Percentiles rank a stretch among this genome's conserved stretches.
Conservation (phyloP, 2,113 vertebrate species). For the Apus apus region DNA sequence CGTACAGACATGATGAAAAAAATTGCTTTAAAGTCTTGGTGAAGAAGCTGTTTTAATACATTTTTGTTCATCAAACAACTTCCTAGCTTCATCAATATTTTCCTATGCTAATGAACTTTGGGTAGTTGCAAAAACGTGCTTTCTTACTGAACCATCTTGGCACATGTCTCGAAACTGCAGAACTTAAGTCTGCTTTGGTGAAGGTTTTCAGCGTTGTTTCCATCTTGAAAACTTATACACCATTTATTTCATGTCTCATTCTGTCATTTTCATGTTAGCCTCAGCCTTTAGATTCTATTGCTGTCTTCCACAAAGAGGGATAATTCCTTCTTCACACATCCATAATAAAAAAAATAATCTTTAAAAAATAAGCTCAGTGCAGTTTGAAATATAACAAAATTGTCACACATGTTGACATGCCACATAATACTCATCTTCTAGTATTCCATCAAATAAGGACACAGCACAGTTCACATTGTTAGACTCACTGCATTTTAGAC, state of each 20-base stretch:
- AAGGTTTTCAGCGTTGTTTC: neutral
- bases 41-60: neutral
- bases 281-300: neutral
- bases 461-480: neutral
- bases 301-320: neutral
- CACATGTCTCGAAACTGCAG: neutral
- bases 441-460: neutral
- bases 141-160: neutral
- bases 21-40: neutral
- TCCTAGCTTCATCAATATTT: neutral
- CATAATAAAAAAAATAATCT: neutral
- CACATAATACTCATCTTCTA: neutral
- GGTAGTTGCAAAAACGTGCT: neutral
- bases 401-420: neutral
- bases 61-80: neutral
- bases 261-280: neutral
- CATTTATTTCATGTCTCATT: neutral
- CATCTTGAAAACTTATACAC: neutral
- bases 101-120: neutral
- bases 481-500: neutral
- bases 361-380: neutral
- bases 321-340: neutral
- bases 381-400: neutral
- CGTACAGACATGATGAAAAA: neutral
- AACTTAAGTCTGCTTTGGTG: neutral